A percentile compares a stretch with the other conserved stretches of the same genome.
phyloP scores from a whole-genome alignment of 2,113 vertebrate genomes.

The Apodemus sylvaticus region DNA sequence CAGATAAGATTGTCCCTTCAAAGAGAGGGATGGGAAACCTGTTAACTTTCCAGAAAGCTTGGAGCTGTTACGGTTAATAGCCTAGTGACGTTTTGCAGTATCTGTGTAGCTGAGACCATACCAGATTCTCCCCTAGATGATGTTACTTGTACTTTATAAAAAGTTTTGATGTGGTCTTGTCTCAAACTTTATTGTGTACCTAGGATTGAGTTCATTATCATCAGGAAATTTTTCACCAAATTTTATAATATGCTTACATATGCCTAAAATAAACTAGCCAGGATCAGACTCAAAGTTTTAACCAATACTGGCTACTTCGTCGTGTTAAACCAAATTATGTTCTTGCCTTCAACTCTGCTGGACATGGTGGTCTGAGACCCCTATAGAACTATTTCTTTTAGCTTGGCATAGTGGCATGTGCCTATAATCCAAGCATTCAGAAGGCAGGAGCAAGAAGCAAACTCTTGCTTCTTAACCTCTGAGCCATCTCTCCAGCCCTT shows the following conservation, averaged over 20 bases:
- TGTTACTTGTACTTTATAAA: neutral
- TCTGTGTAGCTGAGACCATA: neutral
- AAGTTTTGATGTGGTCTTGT: neutral
- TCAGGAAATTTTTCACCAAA: neutral
- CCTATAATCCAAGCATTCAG: neutral
- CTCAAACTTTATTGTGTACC: neutral
- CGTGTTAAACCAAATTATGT: neutral
- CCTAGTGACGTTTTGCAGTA: neutral
- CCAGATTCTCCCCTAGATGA: neutral
- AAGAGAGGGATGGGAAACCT: neutral
- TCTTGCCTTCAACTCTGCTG: neutral
- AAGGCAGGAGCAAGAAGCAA: neutral
- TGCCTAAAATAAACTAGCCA: neutral
- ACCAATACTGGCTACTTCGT: neutral
- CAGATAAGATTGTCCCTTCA: neutral
- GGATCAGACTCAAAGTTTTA: neutral
- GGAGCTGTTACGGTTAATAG: neutral
- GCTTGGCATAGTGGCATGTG: too few relatives aligned
- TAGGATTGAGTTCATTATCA: neutral
- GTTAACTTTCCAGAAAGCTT: neutral
- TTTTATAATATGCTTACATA: neutral
- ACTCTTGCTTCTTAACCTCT: too few relatives aligned
- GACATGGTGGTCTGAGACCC: neutral
- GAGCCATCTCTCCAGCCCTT: too few relatives aligned
- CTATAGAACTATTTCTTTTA: neutral